Conservation (phyloP, 2,113 vertebrate species). For the Patagioenas fasciata region DNA sequence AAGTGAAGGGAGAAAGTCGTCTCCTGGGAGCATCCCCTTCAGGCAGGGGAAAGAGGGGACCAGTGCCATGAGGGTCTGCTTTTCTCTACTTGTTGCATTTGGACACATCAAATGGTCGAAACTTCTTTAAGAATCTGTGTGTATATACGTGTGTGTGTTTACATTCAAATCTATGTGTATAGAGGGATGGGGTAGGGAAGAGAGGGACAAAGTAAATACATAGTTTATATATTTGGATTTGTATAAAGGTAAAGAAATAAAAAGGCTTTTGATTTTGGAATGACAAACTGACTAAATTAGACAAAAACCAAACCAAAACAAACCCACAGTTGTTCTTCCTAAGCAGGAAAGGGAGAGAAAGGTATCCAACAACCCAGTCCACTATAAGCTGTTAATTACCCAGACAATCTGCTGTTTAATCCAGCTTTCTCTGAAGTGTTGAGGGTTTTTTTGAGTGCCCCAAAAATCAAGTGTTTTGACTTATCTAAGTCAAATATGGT, state of each 20-base stretch:
- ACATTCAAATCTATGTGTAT: background rate
- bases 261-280: background rate
- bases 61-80: background rate
- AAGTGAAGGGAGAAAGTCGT: background rate
- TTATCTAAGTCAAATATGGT: background rate
- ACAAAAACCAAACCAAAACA: background rate
- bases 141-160: background rate
- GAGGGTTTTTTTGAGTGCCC: background rate
- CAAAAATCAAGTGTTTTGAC: background rate
- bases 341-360: background rate
- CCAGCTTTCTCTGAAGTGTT: background rate
- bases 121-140: background rate
- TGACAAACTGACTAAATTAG: background rate
- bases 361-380: background rate
- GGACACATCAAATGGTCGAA: background rate
- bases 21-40: background rate
- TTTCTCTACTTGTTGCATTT: background rate
- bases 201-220: background rate
- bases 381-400: background rate
- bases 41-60: fast-evolving
- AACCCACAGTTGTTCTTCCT: background rate
- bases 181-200: background rate
- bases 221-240: background rate
- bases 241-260: background rate
- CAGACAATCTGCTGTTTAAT: background rate